phyloP scores from a whole-genome alignment of 2,888 invertebrate species.

The Tetheella fluctuosa region DNA sequence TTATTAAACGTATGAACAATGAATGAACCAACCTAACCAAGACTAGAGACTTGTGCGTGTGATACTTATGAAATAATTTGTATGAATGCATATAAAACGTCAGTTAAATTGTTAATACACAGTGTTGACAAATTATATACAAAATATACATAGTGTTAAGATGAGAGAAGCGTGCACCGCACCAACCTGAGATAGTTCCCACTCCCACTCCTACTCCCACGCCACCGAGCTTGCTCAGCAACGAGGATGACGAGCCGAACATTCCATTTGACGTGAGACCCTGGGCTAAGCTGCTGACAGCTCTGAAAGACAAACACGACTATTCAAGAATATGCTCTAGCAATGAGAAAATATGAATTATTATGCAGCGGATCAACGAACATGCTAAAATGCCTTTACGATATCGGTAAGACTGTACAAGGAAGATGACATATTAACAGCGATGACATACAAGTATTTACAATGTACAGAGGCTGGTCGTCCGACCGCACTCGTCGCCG shows the following conservation, averaged over 20 bases:
- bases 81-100: not conserved
- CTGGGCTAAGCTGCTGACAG: slow-evolving; percentile 81
- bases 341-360: slow-evolving; percentile 26
- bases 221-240: slow-evolving; percentile 81
- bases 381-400: slow-evolving; percentile 52
- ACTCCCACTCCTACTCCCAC: slow-evolving; percentile 64
- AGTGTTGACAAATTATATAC: slow-evolving; percentile 28
- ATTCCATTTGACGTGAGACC: slow-evolving; percentile 88
- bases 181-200: slow-evolving; percentile 80
- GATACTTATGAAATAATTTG: slow-evolving; percentile 1
- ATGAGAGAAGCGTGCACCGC: slow-evolving; percentile 28
- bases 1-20: not conserved
- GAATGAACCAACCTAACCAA: slow-evolving; percentile 3
- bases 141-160: slow-evolving; percentile 20
- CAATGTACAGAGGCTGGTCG: slow-evolving; percentile 50
- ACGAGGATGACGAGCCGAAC: slow-evolving; percentile 90
- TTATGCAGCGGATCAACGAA: slow-evolving; percentile 40
- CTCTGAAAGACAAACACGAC: slow-evolving; percentile 72
- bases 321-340: slow-evolving; percentile 49
- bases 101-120: slow-evolving; percentile 14
- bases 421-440: slow-evolving; percentile 52
- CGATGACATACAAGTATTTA: slow-evolving; percentile 61
- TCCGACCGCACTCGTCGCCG: slow-evolving; percentile 26
- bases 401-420: slow-evolving; percentile 59
- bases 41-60: not conserved